A percentile compares a stretch with the other conserved stretches of the same genome.
Evolutionary conservation across 1,140 invertebrate species (phyloP).

Genomic region (Palaemon carinicauda): DNA sequence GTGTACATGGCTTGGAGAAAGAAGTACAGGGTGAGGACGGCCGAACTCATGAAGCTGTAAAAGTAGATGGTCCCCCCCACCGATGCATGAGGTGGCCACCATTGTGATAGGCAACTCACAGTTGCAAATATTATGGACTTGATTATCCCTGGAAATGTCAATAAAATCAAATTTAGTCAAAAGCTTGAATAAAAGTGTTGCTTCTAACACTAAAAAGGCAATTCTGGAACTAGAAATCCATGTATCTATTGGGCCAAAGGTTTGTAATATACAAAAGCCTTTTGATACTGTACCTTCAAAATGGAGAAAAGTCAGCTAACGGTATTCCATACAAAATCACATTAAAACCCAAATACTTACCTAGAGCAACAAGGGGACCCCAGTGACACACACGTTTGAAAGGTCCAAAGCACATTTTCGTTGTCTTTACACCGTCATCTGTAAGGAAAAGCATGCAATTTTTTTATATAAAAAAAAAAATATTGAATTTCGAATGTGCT

Average conservation of each 20-base stretch:
- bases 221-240: neutral
- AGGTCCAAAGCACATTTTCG: constrained; percentile 32
- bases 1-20: constrained; percentile 38
- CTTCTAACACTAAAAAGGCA: neutral
- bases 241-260: too few relatives aligned
- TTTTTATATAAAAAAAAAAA: too few relatives aligned
- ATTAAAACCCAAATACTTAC: neutral
- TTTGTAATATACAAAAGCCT: too few relatives aligned
- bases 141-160: constrained; percentile 24
- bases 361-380: constrained; percentile 40
- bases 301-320: neutral
- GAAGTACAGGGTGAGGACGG: constrained; percentile 38
- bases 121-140: constrained; percentile 39
- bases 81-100: constrained; percentile 33
- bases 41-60: constrained; percentile 28
- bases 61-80: neutral
- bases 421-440: too few relatives aligned
- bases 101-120: constrained; percentile 36
- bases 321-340: neutral
- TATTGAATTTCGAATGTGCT: too few relatives aligned
- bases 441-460: too few relatives aligned
- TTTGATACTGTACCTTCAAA: too few relatives aligned
- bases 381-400: constrained; percentile 41
- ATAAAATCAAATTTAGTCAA: neutral
- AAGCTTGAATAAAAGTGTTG: neutral